Evolutionary conservation across 2,797 vertebrate species (phyloP).

Genomic region (Diglossa cyanea): DNA sequence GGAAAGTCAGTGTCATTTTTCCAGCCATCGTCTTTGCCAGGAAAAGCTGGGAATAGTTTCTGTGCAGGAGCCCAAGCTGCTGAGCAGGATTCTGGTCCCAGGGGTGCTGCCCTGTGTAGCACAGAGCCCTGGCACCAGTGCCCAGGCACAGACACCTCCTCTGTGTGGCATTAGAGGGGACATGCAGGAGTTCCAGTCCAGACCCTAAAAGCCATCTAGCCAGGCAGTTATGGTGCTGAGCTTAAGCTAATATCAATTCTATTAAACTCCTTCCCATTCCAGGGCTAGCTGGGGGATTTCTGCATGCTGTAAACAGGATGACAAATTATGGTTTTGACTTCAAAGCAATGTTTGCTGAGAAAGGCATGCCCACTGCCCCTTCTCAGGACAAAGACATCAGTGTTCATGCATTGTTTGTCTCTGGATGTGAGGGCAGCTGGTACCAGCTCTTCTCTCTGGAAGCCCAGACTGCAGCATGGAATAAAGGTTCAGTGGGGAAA

Average conservation of each 20-base stretch:
- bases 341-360: neutral
- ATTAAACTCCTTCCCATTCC: neutral
- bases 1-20: neutral
- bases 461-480: neutral
- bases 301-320: neutral
- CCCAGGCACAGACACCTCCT: neutral
- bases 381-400: neutral
- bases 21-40: neutral
- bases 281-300: neutral
- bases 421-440: neutral
- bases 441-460: neutral
- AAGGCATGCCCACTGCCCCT: neutral
- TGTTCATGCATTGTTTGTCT: neutral
- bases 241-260: neutral
- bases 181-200: neutral
- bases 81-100: neutral
- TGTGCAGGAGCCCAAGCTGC: neutral
- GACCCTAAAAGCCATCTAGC: neutral
- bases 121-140: neutral
- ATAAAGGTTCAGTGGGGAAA: neutral
- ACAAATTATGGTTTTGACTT: neutral
- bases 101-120: neutral
- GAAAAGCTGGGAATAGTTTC: neutral
- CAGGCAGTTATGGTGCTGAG: fast-evolving
- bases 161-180: fast-evolving